Percentiles rank a stretch among this genome's conserved stretches.
Conservation (phyloP, 1,140 invertebrate genomes). For the Papilio helenus region DNA sequence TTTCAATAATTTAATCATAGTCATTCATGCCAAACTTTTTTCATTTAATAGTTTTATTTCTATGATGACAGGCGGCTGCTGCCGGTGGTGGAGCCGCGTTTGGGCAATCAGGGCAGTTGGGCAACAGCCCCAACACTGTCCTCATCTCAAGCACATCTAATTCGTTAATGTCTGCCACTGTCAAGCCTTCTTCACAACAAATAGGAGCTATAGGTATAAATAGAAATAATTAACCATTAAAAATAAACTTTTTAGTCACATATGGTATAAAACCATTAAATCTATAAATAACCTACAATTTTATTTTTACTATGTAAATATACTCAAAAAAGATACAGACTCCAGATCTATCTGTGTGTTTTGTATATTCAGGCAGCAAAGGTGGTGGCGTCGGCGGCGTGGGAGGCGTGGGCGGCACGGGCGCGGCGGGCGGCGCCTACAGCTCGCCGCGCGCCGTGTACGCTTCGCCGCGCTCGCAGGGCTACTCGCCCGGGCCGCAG, state of each 20-base stretch:
- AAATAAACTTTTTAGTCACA: too few species aligned
- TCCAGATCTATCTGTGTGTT: neutral
- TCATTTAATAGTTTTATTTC: constrained; percentile 27
- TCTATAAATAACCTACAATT: too few species aligned
- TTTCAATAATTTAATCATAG: constrained; percentile 20
- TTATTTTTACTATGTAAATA: neutral
- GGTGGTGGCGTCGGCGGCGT: constrained; percentile 71
- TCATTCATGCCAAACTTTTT: constrained; percentile 22
- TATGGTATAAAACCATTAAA: too few species aligned
- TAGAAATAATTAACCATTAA: too few species aligned
- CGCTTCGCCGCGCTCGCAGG: constrained; percentile 50
- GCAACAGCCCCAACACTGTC: constrained; percentile 93
- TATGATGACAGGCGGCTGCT: constrained; percentile 74
- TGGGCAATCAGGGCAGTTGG: constrained; percentile 90
- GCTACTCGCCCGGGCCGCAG: constrained; percentile 75
- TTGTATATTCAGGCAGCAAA: constrained; percentile 65
- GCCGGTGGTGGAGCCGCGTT: constrained; percentile 86
- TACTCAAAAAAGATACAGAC: neutral
- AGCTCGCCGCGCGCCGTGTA: constrained; percentile 59
- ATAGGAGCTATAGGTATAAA: constrained; percentile 90
- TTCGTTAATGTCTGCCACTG: constrained; percentile 94
- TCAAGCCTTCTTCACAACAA: constrained; percentile 92
- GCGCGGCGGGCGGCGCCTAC: constrained; percentile 69
- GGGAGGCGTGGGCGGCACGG: constrained; percentile 67
- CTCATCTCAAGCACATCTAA: constrained; percentile 94